Evolutionary conservation across 2,888 invertebrate genomes (phyloP).

Genomic region (Sarcophaga variegata): DNA sequence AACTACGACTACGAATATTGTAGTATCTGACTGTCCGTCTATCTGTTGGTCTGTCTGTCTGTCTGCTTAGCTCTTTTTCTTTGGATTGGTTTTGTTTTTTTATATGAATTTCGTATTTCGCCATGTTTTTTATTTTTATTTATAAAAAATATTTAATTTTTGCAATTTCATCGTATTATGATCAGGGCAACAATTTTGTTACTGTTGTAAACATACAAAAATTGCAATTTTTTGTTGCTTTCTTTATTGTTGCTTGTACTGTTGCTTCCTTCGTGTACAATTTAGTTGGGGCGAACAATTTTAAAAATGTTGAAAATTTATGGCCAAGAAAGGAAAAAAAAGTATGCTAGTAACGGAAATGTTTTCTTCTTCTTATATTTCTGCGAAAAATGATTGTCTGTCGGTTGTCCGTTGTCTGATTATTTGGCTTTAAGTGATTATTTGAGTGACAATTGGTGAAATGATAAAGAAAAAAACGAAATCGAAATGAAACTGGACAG

Average conservation of each 20-base stretch:
- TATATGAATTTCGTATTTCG: conserved; percentile 57
- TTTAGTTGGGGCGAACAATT: conserved; percentile 11
- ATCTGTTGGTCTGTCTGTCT: conserved; percentile 20
- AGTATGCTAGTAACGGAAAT: conserved; percentile 53
- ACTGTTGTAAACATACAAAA: conserved; percentile 52
- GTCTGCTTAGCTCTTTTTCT: conserved; percentile 15
- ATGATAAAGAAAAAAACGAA: no score
- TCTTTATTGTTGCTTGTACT: no score
- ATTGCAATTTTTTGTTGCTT: conserved; percentile 22
- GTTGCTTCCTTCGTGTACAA: conserved; percentile 33
- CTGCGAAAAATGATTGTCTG: not conserved
- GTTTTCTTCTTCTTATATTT: conserved; percentile 13
- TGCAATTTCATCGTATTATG: conserved; percentile 62
- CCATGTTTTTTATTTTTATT: conserved; percentile 47
- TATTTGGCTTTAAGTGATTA: no score
- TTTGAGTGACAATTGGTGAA: no score
- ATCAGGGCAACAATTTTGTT: conserved; percentile 61
- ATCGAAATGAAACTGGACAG: no score
- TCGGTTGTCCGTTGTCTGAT: no score
- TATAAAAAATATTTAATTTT: conserved; percentile 19
- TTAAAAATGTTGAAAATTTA: conserved; percentile 61
- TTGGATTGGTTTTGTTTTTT: not conserved
- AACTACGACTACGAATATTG: conserved; percentile 36
- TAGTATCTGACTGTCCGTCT: no score
- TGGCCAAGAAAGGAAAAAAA: conserved; percentile 30